Percentiles rank a stretch among this genome's conserved stretches.
phyloP scores from a whole-genome alignment of 2,113 vertebrate species.

The Tringa solitaria region DNA sequence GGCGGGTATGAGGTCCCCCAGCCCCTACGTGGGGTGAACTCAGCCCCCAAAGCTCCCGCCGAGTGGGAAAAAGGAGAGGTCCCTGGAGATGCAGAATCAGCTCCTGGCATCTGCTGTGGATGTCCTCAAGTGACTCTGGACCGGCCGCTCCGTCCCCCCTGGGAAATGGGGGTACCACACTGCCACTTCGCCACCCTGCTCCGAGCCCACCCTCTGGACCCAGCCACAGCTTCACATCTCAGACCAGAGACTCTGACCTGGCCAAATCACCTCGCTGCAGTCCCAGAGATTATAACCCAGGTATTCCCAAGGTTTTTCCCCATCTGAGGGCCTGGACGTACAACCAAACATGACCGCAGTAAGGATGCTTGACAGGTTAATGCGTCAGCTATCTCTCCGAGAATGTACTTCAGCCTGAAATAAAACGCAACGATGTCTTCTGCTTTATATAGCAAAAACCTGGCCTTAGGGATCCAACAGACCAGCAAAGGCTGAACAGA shows the following conservation, averaged over 20 bases:
- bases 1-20: fast-evolving
- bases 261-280: not conserved
- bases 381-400: fast-evolving
- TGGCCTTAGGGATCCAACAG: not conserved
- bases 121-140: not conserved
- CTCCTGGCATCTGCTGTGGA: not conserved
- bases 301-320: not conserved
- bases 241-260: not conserved
- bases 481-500: not conserved
- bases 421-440: not conserved
- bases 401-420: not conserved
- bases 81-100: not conserved
- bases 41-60: fast-evolving
- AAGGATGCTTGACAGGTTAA: not conserved
- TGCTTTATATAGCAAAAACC: not conserved
- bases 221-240: not conserved
- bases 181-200: not conserved
- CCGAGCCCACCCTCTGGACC: not conserved
- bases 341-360: not conserved
- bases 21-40: fast-evolving
- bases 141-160: fast-evolving
- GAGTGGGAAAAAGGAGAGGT: not conserved
- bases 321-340: not conserved
- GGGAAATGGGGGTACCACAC: fast-evolving
- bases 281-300: fast-evolving